These are phyloP conservation scores for Meteorus colon DNA, from an alignment of 2,888 invertebrate genomes.

Conservation along the genomic window DNA sequence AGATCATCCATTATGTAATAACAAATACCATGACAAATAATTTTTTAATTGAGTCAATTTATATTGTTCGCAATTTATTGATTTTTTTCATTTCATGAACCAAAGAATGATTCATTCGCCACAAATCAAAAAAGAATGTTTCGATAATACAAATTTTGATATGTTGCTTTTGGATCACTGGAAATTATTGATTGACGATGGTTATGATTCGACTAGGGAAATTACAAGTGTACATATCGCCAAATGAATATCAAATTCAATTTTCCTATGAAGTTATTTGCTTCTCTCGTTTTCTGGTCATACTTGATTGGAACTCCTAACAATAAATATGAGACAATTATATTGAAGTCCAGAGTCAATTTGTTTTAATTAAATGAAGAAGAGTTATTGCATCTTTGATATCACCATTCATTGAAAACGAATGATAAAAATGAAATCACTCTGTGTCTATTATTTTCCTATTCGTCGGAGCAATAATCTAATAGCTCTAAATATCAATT, in stretches of 20 bases:
- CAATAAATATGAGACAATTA: neutral
- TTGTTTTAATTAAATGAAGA: neutral
- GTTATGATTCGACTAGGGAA: neutral
- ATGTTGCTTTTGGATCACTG: neutral
- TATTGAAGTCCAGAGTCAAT: neutral
- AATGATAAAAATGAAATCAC: neutral
- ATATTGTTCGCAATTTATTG: neutral
- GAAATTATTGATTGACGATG: neutral
- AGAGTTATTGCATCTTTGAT: neutral
- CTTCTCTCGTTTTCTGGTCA: neutral
- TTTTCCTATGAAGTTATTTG: neutral
- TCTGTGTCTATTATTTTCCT: neutral
- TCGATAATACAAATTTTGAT: neutral
- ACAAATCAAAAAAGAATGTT: neutral
- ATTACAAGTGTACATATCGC: neutral
- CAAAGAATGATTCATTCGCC: neutral
- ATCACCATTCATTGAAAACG: neutral
- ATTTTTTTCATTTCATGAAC: neutral
- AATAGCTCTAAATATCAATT: neutral
- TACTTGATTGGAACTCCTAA: neutral
- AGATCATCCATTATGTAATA: neutral
- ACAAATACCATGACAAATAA: neutral
- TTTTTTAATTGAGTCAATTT: neutral
- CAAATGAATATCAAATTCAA: neutral
- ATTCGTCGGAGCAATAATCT: neutral